Evolutionary conservation across 2,888 invertebrate genomes (phyloP).

Genomic region (Fissipunctia ypsillon): DNA sequence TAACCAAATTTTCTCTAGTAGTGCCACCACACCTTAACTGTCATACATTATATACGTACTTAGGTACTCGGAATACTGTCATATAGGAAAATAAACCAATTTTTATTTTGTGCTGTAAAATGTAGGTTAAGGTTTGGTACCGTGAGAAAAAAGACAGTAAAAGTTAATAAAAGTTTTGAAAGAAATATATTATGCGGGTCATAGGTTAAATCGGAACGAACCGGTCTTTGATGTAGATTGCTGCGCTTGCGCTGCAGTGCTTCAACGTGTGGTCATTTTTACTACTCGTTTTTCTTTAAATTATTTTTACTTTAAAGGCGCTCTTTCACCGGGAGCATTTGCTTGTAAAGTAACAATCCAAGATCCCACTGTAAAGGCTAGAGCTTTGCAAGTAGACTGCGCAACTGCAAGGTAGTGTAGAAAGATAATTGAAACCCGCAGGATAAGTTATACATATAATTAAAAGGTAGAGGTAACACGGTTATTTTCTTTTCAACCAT

Average conservation of each 20-base stretch:
- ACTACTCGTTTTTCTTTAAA: background rate
- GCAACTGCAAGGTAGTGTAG: background rate
- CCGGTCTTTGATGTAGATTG: constrained; percentile 53
- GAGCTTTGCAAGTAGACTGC: background rate
- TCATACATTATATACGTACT: background rate
- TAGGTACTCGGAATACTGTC: background rate
- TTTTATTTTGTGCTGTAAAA: constrained; percentile 8
- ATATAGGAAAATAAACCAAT: constrained; percentile 23
- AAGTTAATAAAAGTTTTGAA: constrained; percentile 55
- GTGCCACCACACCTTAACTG: background rate
- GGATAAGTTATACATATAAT: background rate
- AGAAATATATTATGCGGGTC: constrained; percentile 66
- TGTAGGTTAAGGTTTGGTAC: constrained; percentile 64
- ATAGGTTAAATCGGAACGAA: constrained; percentile 67
- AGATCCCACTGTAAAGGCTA: background rate
- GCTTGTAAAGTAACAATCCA: background rate
- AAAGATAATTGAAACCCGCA: background rate
- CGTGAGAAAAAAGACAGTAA: constrained; percentile 65
- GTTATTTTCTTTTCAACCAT: no score
- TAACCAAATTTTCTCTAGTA: background rate
- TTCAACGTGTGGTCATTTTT: constrained; percentile 5
- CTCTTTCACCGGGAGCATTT: background rate
- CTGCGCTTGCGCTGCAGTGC: constrained; percentile 38
- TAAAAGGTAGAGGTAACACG: background rate
- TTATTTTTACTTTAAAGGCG: background rate